Conservation (phyloP, 2,113 vertebrate species). For the Spheniscus mendiculus region DNA sequence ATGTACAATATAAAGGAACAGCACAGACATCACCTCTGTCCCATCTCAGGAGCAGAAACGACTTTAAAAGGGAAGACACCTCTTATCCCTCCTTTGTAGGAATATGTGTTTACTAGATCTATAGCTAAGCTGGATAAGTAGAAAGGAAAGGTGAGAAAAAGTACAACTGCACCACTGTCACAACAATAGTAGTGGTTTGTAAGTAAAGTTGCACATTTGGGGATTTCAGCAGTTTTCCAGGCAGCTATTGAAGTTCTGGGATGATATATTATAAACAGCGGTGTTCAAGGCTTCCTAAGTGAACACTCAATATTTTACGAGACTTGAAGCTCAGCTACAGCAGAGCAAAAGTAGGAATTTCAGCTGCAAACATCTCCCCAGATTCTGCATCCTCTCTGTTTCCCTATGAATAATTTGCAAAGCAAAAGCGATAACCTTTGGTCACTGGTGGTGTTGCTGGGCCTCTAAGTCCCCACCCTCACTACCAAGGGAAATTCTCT, state of each 20-base stretch:
- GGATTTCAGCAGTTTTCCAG: neutral
- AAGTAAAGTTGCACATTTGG: neutral
- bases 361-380: neutral
- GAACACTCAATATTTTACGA: neutral
- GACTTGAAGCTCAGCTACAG: neutral
- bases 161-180: neutral
- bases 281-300: neutral
- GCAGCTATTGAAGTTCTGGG: neutral
- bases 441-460: neutral
- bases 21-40: neutral
- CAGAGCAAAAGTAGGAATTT: neutral
- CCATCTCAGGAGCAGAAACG: neutral
- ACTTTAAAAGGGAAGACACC: neutral
- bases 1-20: neutral
- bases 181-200: neutral
- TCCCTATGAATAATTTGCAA: constrained; percentile 6
- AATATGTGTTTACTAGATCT: neutral
- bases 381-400: neutral
- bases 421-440: neutral
- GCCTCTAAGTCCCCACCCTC: neutral
- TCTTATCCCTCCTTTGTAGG: neutral
- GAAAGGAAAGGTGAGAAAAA: neutral
- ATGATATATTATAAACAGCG: neutral
- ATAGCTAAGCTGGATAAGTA: neutral
- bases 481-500: neutral